phyloP scores from a whole-genome alignment of 2,113 vertebrate species.

The Pomatostomus ruficeps region DNA sequence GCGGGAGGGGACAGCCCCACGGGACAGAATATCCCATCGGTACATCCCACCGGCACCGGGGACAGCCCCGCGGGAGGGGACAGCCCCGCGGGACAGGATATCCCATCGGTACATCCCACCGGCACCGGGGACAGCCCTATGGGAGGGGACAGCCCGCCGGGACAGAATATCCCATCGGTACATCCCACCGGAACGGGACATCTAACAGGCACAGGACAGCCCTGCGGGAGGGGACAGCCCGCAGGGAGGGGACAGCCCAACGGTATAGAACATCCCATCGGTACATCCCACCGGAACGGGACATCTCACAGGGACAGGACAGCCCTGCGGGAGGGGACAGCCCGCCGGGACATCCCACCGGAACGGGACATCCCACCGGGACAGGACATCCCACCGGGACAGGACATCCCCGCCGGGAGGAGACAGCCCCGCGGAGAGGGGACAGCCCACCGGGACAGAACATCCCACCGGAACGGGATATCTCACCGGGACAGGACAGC shows the following conservation, averaged over 20 bases:
- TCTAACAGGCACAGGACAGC: too few species aligned
- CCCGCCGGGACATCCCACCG: neutral
- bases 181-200: neutral
- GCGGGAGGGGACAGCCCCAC: too few species aligned
- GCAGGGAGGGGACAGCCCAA: too few species aligned
- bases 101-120: too few species aligned
- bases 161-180: too few species aligned
- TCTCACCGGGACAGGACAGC: rapidly evolving
- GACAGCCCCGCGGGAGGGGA: neutral
- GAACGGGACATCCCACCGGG: neutral
- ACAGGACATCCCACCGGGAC: neutral
- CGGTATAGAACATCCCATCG: too few species aligned
- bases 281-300: too few species aligned
- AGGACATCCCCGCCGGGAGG: neutral
- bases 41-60: too few species aligned
- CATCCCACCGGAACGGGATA: too few species aligned
- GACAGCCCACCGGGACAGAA: neutral
- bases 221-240: neutral
- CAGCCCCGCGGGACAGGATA: neutral
- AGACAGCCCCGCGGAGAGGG: too few species aligned
- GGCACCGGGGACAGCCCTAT: rapidly evolving
- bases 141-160: neutral
- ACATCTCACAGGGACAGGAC: neutral
- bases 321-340: neutral
- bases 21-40: too few species aligned